Conservation (phyloP, 2,888 invertebrate genomes). For the Tinea pellionella region DNA sequence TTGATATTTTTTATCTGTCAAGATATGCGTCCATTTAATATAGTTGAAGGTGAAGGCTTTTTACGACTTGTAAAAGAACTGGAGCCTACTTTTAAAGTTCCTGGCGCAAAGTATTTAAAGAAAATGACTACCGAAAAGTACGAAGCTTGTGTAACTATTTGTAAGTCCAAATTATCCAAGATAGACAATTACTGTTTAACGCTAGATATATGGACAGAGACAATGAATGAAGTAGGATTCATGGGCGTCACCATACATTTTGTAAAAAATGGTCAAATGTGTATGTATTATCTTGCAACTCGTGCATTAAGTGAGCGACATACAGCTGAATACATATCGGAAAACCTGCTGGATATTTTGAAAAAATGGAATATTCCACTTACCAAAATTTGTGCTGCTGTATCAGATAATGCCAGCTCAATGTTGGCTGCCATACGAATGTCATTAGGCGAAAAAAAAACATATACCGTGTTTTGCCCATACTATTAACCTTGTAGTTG, state of each 20-base stretch:
- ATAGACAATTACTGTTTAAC: slow-evolving; percentile 20
- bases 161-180: slow-evolving; percentile 21
- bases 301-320: slow-evolving; percentile 17
- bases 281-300: slow-evolving; percentile 16
- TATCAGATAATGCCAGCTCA: slow-evolving; percentile 17
- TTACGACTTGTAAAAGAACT: slow-evolving; percentile 22
- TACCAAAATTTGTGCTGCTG: slow-evolving; percentile 19
- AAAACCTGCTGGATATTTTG: slow-evolving; percentile 22
- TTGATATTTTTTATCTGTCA: slow-evolving; percentile 23
- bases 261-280: slow-evolving; percentile 23
- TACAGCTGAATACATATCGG: slow-evolving; percentile 19
- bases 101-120: slow-evolving; percentile 19
- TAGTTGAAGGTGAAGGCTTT: slow-evolving; percentile 22
- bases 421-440: slow-evolving; percentile 21
- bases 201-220: slow-evolving; percentile 25
- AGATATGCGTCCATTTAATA: slow-evolving; percentile 22
- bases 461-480: slow-evolving; percentile 26
- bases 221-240: slow-evolving; percentile 21
- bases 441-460: slow-evolving; percentile 23
- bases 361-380: slow-evolving; percentile 22
- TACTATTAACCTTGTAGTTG: slow-evolving; percentile 21
- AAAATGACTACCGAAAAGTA: slow-evolving; percentile 21
- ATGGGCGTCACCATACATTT: slow-evolving; percentile 20
- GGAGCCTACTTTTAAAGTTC: slow-evolving; percentile 21
- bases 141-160: slow-evolving; percentile 19